These are phyloP conservation scores for pig (Sus scrofa) DNA, from an alignment of 2,113 vertebrate genomes.

Conservation along the genomic window T2T-Sscrofa CM000818.6:70839001-70839500, in stretches of 20 bases:
- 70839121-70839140: slow-evolving; percentile 20
- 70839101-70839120: slow-evolving; percentile 25
- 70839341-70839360: not conserved
- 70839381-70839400: not conserved
- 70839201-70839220: not conserved
- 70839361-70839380: not conserved
- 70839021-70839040: no score
- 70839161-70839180: not conserved
- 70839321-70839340: not conserved
- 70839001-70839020: no score
- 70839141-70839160: not conserved
- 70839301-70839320: not conserved
- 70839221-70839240: not conserved
- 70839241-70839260: not conserved
- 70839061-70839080: no score
- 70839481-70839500: not conserved
- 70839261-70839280: not conserved
- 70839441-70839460: not conserved
- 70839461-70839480: not conserved
- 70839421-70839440: not conserved
- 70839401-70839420: not conserved
- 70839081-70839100: not conserved
- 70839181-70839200: not conserved
- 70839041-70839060: no score
- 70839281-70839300: not conserved